phyloP scores from a whole-genome alignment of 2,113 vertebrate species.

The Microcebus lehilahytsara region DNA sequence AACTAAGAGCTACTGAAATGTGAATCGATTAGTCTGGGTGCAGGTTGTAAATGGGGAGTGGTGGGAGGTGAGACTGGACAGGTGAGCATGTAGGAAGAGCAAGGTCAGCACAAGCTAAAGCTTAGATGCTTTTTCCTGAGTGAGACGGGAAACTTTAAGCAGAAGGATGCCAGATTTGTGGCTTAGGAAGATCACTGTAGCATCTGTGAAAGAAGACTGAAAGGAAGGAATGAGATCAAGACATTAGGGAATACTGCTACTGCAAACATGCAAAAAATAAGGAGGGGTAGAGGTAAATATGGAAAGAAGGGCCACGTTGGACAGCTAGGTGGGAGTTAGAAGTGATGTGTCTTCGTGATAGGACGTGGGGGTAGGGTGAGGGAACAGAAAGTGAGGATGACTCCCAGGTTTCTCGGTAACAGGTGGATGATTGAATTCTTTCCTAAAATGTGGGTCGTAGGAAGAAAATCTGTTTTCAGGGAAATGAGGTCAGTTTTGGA shows the following conservation, averaged over 20 bases:
- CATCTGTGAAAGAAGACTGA: not conserved
- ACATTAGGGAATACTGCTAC: accelerated
- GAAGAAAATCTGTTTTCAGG: not conserved
- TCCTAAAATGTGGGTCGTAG: not conserved
- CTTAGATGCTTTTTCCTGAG: not conserved
- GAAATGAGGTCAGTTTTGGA: not conserved
- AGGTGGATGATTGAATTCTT: not conserved
- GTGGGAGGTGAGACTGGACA: not conserved
- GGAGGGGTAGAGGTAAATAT: not conserved
- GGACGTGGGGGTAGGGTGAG: too few relatives aligned
- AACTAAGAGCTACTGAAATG: not conserved
- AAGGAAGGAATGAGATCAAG: not conserved
- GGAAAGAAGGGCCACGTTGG: not conserved
- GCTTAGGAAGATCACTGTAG: not conserved
- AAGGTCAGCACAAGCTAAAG: not conserved
- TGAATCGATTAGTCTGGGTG: not conserved
- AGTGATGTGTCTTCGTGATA: not conserved
- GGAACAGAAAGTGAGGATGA: not conserved
- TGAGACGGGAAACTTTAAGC: not conserved
- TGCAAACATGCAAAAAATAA: not conserved
- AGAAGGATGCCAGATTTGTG: not conserved
- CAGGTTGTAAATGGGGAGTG: not conserved
- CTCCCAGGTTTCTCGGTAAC: not conserved
- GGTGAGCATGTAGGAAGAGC: not conserved
- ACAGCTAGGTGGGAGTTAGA: not conserved